Conservation (phyloP, 2,888 invertebrate species). For the Saturnia japonica region DNA sequence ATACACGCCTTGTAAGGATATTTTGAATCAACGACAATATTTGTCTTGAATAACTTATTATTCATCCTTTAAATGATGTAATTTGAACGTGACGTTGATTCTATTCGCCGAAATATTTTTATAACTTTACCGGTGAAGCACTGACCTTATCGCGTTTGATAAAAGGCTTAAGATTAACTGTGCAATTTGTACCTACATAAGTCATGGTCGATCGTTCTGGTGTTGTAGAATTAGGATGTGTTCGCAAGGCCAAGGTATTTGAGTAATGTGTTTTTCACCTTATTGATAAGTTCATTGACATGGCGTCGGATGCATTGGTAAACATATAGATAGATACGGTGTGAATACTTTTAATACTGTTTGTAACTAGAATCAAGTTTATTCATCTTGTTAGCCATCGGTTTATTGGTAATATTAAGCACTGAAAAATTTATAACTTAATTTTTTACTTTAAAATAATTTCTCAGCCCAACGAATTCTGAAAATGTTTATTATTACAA, state of each 20-base stretch:
- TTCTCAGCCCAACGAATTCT: no score
- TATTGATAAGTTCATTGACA: neutral
- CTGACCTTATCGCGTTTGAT: conserved; percentile 2
- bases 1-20: no score
- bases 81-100: neutral
- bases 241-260: neutral
- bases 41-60: no score
- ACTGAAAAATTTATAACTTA: no score
- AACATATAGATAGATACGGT: no score
- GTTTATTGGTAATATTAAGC: no score
- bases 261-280: neutral
- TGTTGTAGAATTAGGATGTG: neutral
- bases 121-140: neutral
- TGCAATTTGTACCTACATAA: conserved; percentile 1
- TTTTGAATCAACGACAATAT: no score
- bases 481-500: no score
- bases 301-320: neutral
- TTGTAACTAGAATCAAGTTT: neutral
- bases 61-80: neutral
- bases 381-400: no score
- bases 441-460: no score
- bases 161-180: conserved; percentile 11
- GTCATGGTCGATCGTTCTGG: neutral
- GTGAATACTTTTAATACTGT: neutral
- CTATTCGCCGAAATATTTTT: neutral